Conservation (phyloP, 1,140 invertebrate species). For the Lepidurus apus region DNA sequence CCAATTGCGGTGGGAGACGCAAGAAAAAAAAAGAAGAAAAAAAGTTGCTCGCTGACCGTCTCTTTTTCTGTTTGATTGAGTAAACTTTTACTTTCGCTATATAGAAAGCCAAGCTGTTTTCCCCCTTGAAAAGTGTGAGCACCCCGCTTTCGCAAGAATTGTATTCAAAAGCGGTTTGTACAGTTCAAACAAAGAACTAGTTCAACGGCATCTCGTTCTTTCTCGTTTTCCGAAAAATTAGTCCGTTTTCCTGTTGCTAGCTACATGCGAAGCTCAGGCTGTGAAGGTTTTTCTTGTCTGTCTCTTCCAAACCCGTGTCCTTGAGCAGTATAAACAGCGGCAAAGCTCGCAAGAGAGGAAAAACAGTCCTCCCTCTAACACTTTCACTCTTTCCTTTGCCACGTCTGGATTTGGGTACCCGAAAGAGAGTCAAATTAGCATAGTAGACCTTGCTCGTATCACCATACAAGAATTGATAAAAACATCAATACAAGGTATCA, state of each 20-base stretch:
- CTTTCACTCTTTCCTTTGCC: slow-evolving; percentile 5
- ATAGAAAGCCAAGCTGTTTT: not conserved
- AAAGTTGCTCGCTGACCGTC: not conserved
- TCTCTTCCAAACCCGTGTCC: slow-evolving; percentile 5
- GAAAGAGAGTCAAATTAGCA: not conserved
- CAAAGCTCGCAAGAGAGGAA: not conserved
- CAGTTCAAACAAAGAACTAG: too few relatives aligned
- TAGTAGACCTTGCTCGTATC: not conserved
- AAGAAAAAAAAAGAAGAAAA: not conserved
- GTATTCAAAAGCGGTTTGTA: too few relatives aligned
- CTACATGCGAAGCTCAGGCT: not conserved
- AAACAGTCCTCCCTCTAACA: not conserved
- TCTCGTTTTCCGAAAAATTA: not conserved
- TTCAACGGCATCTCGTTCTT: not conserved
- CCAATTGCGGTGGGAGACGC: not conserved
- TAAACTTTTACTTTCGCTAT: not conserved
- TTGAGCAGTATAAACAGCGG: slow-evolving; percentile 9
- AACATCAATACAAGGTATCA: too few relatives aligned
- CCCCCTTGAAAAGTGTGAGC: too few relatives aligned
- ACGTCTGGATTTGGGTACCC: not conserved
- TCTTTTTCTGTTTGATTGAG: not conserved
- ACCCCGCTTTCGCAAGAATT: too few relatives aligned
- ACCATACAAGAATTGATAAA: too few relatives aligned
- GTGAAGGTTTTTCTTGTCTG: too few relatives aligned
- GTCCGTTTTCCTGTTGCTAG: not conserved